Evolutionary conservation across 2,888 invertebrate genomes (phyloP), one percentile per base, ranked within the genome.

Genomic region (Nezara viridula): DNA sequence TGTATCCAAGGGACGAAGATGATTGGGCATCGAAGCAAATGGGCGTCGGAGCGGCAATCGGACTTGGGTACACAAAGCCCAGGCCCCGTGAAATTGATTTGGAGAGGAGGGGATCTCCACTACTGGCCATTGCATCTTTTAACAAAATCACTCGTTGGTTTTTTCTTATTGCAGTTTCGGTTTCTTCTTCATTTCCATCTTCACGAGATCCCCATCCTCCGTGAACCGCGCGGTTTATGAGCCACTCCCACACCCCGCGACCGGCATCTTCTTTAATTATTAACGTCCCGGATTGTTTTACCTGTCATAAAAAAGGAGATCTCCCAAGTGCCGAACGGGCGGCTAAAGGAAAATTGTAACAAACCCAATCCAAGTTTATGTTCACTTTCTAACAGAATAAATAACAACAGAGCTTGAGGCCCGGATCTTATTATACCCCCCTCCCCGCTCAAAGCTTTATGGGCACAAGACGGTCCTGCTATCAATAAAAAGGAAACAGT

Each of bases 1-100:
- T 14, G 44, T 44, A 24, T 81, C 44, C 44, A 81, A n/a, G 24
- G 44, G 21, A 81, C 81, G 19, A 44, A 27, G 81, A 81, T 81
- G 81, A 81, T 81, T 44, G 81, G 81, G 81, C 44, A 81, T 81
- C 44, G 81, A 81, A 81, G 81, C 44, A 81, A 81, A 81, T 81
- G 44, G 81, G n/a, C 81, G 44, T n/a, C 81, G 44, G 81, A n/a
- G 44, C n/a, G 44, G 81, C 44, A 81, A 81, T 81, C 44, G 81
- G 24, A n/a, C n/a, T 37, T 81, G 81, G 44, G 90, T 91, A 90
- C 90, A 91, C 91, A 91, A 91, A 91, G 91, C 91, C 90, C 90
- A 91, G 90, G 90, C 90, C 88, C 90, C 91, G 91, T 91, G 91
- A 91, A 91, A 91, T 91, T 91, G 91, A 91, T 91, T 91, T 90